Evolutionary conservation across 2,113 vertebrate genomes (phyloP).

Genomic region (Oxygymnocypris stewartii): DNA sequence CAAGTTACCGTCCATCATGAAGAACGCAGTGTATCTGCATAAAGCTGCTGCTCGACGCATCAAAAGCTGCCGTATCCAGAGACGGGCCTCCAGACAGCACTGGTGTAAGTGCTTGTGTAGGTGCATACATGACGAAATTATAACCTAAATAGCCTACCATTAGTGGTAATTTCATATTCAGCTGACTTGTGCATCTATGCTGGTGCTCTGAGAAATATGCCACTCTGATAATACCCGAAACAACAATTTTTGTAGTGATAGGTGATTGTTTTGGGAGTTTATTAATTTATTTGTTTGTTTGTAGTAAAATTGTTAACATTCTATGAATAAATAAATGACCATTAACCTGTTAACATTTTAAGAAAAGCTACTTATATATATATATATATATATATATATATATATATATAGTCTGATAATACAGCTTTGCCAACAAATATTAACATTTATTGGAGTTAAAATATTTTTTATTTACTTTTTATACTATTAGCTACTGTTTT

Average conservation of each 20-base stretch:
- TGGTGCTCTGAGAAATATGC: neutral
- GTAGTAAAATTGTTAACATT: neutral
- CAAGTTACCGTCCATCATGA: constrained; percentile 96
- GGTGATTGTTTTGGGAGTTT: neutral
- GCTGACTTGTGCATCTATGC: neutral
- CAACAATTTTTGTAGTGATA: too few relatives aligned
- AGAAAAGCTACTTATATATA: too few relatives aligned
- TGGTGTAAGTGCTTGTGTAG: constrained; percentile 71
- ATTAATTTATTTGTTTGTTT: too few relatives aligned
- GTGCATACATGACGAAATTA: neutral
- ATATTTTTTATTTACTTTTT: too few relatives aligned
- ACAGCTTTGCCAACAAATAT: too few relatives aligned
- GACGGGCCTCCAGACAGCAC: constrained; percentile 79
- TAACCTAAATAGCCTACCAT: neutral
- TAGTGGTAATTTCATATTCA: neutral
- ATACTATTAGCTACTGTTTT: too few relatives aligned
- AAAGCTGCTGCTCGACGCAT: constrained; percentile 92
- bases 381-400: too few relatives aligned
- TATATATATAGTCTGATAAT: too few relatives aligned
- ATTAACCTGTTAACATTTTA: too few relatives aligned
- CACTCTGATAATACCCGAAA: too few relatives aligned
- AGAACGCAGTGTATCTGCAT: constrained; percentile 96
- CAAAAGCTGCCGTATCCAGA: constrained; percentile 93
- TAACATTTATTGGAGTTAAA: too few relatives aligned
- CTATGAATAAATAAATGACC: neutral